These are phyloP conservation scores for Silurus aristotelis DNA, from an alignment of 2,797 vertebrate genomes.

Conservation along the genomic window DNA sequence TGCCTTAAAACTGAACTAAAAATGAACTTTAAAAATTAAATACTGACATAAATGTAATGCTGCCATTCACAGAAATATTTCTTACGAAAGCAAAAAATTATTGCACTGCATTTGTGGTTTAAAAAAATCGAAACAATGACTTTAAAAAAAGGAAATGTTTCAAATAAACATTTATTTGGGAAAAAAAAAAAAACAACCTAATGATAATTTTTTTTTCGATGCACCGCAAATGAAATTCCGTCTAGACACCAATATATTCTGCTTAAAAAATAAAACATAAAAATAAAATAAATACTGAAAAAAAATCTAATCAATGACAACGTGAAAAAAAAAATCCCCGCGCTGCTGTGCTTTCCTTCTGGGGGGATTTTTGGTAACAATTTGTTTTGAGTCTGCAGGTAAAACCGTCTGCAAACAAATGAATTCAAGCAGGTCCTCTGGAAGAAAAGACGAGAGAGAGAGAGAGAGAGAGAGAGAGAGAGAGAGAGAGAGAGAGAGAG, in stretches of 20 bases:
- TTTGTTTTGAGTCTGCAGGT: constrained; percentile 83
- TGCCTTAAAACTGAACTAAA: background rate
- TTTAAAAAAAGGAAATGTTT: background rate
- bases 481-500: constrained; percentile 53
- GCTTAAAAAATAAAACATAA: background rate
- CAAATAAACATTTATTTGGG: background rate
- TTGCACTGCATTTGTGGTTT: too few relatives aligned
- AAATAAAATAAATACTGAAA: background rate
- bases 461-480: too few relatives aligned
- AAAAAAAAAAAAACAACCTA: background rate
- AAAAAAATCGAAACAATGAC: background rate
- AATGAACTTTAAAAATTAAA: too few relatives aligned
- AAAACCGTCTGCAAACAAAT: constrained; percentile 86
- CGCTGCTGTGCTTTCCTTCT: background rate
- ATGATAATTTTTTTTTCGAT: background rate
- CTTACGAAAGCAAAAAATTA: background rate
- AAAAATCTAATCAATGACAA: background rate
- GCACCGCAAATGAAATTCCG: background rate
- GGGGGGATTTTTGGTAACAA: constrained; percentile 50
- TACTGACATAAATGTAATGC: too few relatives aligned
- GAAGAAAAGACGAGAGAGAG: constrained; percentile 61
- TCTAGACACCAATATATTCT: background rate
- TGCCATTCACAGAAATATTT: background rate
- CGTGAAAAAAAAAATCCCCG: constrained; percentile 6
- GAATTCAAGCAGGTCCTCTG: constrained; percentile 76